These are phyloP conservation scores for Chloroceryle inda DNA, from an alignment of 2,797 vertebrate species.

Conservation along the genomic window DNA sequence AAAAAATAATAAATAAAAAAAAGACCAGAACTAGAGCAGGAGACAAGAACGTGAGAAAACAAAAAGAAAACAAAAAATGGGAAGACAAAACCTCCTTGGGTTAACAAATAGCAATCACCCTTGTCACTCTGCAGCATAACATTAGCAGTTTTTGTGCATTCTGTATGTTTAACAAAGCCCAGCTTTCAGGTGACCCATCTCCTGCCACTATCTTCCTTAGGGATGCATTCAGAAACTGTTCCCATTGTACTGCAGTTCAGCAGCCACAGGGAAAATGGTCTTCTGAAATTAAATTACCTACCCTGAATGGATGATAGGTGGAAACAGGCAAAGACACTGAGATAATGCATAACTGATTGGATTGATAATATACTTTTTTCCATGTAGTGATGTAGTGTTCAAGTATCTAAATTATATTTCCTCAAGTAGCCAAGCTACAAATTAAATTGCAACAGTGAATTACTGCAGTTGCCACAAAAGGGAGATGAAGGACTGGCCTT, in stretches of 20 bases:
- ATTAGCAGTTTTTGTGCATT: neutral
- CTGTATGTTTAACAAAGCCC: constrained; percentile 13
- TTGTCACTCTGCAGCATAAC: neutral
- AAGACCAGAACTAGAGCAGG: neutral
- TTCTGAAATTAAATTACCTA: constrained; percentile 32
- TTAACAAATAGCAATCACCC: neutral
- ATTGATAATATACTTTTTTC: neutral
- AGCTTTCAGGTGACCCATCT: neutral
- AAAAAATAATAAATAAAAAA: too few relatives aligned
- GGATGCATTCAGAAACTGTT: neutral
- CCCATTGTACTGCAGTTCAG: neutral
- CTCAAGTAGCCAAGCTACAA: constrained; percentile 4
- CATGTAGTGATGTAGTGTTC: neutral
- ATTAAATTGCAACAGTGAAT: constrained; percentile 30
- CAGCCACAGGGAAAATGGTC: neutral
- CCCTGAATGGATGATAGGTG: neutral
- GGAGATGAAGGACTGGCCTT: neutral
- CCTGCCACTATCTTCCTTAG: neutral
- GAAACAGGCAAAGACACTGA: neutral
- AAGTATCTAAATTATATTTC: constrained; percentile 29
- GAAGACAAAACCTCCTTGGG: neutral
- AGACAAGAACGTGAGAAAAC: neutral
- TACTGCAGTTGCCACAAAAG: neutral
- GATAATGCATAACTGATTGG: constrained; percentile 15
- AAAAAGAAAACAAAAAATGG: neutral